Percentiles rank a stretch among this genome's conserved stretches.
Evolutionary conservation across 2,888 invertebrate genomes (phyloP).

Genomic region (Dicyrtoma fusca): DNA sequence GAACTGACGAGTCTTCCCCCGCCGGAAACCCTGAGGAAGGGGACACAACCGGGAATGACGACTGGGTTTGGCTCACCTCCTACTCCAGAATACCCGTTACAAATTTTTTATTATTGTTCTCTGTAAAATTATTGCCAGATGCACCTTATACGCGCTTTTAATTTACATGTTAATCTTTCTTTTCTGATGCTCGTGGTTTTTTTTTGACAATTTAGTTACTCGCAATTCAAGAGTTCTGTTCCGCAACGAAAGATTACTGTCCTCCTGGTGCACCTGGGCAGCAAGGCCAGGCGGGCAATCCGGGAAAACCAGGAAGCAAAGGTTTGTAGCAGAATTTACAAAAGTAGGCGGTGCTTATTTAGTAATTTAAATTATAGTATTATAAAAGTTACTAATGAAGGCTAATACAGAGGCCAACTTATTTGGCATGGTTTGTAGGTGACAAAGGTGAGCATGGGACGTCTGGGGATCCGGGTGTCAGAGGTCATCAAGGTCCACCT

Average conservation of each 20-base stretch:
- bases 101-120: too few species aligned
- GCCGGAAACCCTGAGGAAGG: constrained; percentile 8
- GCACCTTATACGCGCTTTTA: too few species aligned
- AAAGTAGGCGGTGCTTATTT: not conserved
- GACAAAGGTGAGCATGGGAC: constrained; percentile 58
- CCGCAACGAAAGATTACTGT: constrained; percentile 80
- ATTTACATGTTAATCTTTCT: too few species aligned
- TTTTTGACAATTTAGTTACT: constrained; percentile 9
- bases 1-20: constrained; percentile 13
- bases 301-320: constrained; percentile 57
- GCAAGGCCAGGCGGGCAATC: constrained; percentile 66
- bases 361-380: not conserved
- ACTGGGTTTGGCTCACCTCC: constrained; percentile 77
- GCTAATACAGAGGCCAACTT: not conserved
- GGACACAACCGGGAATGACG: constrained; percentile 18
- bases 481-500: constrained; percentile 68
- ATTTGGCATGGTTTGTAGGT: constrained; percentile 52
- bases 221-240: constrained; percentile 57
- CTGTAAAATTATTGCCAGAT: too few species aligned
- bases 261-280: constrained; percentile 70
- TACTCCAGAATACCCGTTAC: constrained; percentile 85
- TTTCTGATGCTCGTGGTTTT: too few species aligned
- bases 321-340: too few species aligned
- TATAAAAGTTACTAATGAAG: not conserved
- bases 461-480: constrained; percentile 59